phyloP scores from a whole-genome alignment of 2,797 vertebrate genomes.

The Bradypodion pumilum region DNA sequence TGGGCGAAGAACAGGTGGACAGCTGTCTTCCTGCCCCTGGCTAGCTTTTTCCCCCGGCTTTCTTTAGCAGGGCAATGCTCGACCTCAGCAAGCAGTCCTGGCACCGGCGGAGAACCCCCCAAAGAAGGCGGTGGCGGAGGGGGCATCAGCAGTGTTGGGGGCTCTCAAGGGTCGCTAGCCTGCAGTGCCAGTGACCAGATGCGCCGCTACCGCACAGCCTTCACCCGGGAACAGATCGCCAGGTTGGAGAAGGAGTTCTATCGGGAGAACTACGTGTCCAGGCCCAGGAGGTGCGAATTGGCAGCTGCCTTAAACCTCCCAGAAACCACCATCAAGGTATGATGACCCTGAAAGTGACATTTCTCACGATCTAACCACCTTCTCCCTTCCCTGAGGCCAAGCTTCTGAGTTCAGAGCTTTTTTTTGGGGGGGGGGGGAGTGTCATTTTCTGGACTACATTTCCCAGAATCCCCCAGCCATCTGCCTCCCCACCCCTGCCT shows the following conservation, averaged over 20 bases:
- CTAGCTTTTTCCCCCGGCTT: slow-evolving; percentile 59
- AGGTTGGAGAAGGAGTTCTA: slow-evolving; percentile 98
- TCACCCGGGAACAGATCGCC: slow-evolving; percentile 95
- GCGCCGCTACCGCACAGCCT: slow-evolving; percentile 95
- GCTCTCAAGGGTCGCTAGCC: slow-evolving; percentile 84
- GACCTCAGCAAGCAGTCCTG: slow-evolving; percentile 66
- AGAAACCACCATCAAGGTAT: slow-evolving; percentile 98
- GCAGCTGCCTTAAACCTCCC: slow-evolving; percentile 95
- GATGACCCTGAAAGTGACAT: slow-evolving; percentile 31
- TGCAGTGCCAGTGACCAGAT: slow-evolving; percentile 93
- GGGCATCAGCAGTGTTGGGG: slow-evolving; percentile 57
- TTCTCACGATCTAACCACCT: slow-evolving; percentile 55
- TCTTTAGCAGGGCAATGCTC: slow-evolving; percentile 71
- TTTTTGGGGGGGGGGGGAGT: too few species aligned
- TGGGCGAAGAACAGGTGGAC: not conserved
- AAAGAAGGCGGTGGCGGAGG: slow-evolving; percentile 65
- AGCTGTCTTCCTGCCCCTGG: not conserved
- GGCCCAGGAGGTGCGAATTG: slow-evolving; percentile 94
- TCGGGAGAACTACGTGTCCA: slow-evolving; percentile 96
- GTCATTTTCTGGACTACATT: not conserved
- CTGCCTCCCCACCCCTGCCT: too few species aligned
- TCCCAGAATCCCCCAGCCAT: not conserved
- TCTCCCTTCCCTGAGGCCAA: slow-evolving; percentile 11
- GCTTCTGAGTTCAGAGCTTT: not conserved
- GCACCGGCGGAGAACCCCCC: slow-evolving; percentile 67